Evolutionary conservation across 2,113 vertebrate genomes (phyloP).

Genomic region (Syrmaticus mikado): DNA sequence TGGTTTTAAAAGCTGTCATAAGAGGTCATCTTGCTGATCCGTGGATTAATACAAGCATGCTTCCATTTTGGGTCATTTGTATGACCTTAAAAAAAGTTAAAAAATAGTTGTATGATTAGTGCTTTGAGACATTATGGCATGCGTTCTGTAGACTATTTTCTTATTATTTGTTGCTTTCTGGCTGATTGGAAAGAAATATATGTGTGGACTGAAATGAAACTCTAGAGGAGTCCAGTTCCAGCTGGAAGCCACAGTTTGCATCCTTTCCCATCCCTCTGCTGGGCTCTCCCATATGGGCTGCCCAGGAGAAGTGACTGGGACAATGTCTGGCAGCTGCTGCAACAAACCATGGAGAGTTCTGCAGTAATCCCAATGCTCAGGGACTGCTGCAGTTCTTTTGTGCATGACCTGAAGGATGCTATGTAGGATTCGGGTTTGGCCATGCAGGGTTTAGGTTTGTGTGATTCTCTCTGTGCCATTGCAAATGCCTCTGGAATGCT

Average conservation of each 20-base stretch:
- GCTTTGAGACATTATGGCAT: not conserved
- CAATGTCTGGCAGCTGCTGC: not conserved
- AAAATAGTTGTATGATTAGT: not conserved
- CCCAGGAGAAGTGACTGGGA: not conserved
- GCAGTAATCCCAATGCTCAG: too few relatives aligned
- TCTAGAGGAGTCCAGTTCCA: not conserved
- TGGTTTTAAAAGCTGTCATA: not conserved
- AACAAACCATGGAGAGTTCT: not conserved
- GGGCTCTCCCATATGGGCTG: not conserved
- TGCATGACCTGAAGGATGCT: not conserved
- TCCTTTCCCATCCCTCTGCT: not conserved
- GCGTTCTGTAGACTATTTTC: not conserved
- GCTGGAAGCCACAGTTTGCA: too few relatives aligned
- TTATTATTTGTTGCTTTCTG: not conserved
- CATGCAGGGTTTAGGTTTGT: not conserved
- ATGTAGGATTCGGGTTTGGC: not conserved
- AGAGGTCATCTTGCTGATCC: not conserved
- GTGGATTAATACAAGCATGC: not conserved
- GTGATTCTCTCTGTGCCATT: not conserved
- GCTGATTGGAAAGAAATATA: not conserved
- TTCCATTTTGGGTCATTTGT: not conserved
- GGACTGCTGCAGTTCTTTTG: not conserved
- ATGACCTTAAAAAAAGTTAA: not conserved
- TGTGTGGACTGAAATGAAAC: not conserved
- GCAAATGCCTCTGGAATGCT: not conserved